These are phyloP conservation scores for Zalophus californianus DNA, from an alignment of 2,797 vertebrate genomes.

Conservation along the genomic window DNA sequence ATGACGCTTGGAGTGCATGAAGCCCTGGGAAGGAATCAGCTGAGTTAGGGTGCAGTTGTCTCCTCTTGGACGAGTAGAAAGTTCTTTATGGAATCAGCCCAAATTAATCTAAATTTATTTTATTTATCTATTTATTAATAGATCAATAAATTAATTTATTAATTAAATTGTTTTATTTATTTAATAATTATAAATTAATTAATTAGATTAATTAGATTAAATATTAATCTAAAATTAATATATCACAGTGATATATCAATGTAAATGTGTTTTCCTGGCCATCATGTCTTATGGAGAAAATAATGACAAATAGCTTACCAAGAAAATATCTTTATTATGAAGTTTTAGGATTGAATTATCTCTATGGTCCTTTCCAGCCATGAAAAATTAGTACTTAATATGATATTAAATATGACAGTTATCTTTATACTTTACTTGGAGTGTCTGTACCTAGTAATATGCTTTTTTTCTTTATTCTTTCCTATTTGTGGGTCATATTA, in stretches of 20 bases:
- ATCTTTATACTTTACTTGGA: slow-evolving; percentile 46
- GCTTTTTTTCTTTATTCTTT: background rate
- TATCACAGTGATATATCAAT: background rate
- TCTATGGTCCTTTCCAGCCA: background rate
- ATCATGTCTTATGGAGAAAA: background rate
- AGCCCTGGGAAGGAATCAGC: background rate
- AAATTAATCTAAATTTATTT: background rate
- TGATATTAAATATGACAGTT: background rate
- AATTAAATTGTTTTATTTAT: no score
- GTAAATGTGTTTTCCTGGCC: background rate
- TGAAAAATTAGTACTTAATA: slow-evolving; percentile 1
- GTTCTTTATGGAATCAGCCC: background rate
- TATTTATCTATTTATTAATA: no score
- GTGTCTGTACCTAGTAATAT: background rate
- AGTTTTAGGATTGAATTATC: background rate
- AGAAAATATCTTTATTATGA: background rate
- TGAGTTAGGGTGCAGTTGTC: background rate
- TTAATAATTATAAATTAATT: no score
- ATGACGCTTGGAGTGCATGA: background rate
- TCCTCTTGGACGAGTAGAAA: background rate
- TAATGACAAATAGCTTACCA: background rate
- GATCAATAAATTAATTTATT: no score
- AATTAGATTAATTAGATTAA: no score
- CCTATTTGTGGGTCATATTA: background rate
- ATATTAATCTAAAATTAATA: no score